These are phyloP conservation scores for Drosophila mimica DNA, from an alignment of 2,888 invertebrate genomes.

Conservation along the genomic window DNA sequence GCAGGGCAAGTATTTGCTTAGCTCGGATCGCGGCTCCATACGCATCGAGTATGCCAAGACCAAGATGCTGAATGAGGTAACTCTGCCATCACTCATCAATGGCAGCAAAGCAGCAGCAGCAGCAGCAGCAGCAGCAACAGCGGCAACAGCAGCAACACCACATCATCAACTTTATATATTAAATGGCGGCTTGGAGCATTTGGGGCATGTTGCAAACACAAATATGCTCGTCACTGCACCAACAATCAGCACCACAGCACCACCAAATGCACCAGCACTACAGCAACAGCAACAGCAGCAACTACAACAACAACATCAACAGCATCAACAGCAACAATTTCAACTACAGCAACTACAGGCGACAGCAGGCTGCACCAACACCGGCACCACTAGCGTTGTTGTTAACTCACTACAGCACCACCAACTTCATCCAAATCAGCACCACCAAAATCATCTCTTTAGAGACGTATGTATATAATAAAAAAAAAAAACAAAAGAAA, in stretches of 20 bases:
- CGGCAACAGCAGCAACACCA: conserved; percentile 45
- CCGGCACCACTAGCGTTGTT: conserved; percentile 84
- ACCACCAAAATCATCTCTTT: conserved; percentile 85
- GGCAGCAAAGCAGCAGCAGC: conserved; percentile 30
- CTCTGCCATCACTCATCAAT: conserved; percentile 46
- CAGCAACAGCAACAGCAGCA: conserved; percentile 55
- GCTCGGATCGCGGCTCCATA: conserved; percentile 98
- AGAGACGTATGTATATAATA: conserved; percentile 85
- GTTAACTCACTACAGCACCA: conserved; percentile 85
- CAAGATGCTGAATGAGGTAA: conserved; percentile 94
- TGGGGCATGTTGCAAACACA: conserved; percentile 43
- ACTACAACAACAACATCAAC: conserved; percentile 47
- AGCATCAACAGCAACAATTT: conserved; percentile 45
- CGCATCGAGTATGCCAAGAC: conserved; percentile 99
- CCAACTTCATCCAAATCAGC: conserved; percentile 85
- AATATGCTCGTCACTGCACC: conserved; percentile 56
- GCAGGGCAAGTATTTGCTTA: conserved; percentile 97
- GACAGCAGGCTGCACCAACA: conserved; percentile 75
- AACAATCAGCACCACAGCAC: conserved; percentile 59
- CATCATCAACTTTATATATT: conserved; percentile 75
- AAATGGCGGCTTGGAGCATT: conserved; percentile 66
- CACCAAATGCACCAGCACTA: conserved; percentile 44
- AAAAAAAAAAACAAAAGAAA: conserved; percentile 10
- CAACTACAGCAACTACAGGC: conserved; percentile 67
- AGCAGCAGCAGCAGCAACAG: conserved; percentile 16